Base-by-base conservation (phyloP, 2,797 vertebrate genomes). In the Protosalanx chinensis region DNA sequence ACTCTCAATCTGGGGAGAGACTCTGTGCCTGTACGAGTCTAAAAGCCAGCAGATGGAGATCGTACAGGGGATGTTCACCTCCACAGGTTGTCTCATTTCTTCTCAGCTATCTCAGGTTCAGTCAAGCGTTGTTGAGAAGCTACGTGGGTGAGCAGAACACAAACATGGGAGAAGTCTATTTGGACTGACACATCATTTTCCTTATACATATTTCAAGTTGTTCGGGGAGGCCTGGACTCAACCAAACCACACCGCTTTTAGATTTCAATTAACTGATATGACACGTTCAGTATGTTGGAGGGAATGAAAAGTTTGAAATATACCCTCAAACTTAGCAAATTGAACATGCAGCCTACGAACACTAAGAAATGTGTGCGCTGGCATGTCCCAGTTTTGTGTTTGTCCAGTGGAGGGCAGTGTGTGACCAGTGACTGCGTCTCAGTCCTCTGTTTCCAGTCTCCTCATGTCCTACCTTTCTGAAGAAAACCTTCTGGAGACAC, bases 161-260 rank as follows among this genome's bases (percentile, higher is more conserved):
- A 56, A 56, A n/a, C 51, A 56, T n/a, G 51, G 15, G 18, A 15
- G 15, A 5, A 56, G 18, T 56, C 51, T 56, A n/a, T 56, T 56
- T 56, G 51, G 51, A 56, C 18, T 56, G 51, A 56, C 51, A 56
- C 51, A 56, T 56, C 51, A n/a, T 56, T 56, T 56, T 56, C 51
- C 18, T 56, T n/a, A 56, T 16, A 56, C 51, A 16, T 56, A 2
- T n/a, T n/a, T 56, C 51, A 16, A 4, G 16, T 16, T 56, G 51
- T 56, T 56, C 51, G n/a, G 41, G 41, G 51, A 56, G 5, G 51
- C 3, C 51, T 8, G 7, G 15, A 56, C 15, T 56, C 51, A n/a
- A 56, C 51, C 3, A 7, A 16, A 16, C 15, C n/a, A 56, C 18
- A 1, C 51, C 18, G 51, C 18, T n/a, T 56, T n/a, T n/a, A 6